Evolutionary conservation across 2,113 vertebrate genomes (phyloP), one percentile per base, ranked within the genome.

Genomic region (Engystomops pustulosus): DNA sequence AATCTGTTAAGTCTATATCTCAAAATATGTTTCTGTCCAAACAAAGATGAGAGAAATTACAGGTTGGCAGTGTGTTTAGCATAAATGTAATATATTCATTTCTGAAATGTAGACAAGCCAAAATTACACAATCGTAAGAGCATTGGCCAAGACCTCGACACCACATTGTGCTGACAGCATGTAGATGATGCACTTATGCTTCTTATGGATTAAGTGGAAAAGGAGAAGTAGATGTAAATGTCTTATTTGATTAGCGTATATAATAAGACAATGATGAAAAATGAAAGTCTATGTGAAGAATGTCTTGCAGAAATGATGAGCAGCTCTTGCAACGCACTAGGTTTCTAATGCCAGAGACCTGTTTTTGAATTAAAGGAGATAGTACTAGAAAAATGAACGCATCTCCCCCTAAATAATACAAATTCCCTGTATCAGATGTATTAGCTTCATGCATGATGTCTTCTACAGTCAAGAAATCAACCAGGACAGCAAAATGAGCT

Each of bases 181-280:
- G 32, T 23, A 55, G 32, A 55, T 77, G n/a, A 11, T 55, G 14
- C 70, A 74, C 38, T n/a, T 47, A 27, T 18, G 23, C 32, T 9
- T 23, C 30, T 58, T 58, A 55, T 77, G 30, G 55, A 14, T n/a
- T 12, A 58, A 12, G 15, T 55, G 49, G 1, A 36, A 77, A 77
- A 77, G 32, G 49, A 58, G 74, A 77, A 77, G 30, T 77, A 77
- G 49, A 77, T 76, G 72, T 32, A 76, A 74, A 74, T 32, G 71
- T 15, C 34, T 77, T 36, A n/a, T 77, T 77, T 36, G 27, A 55
- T 55, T 77, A 77, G 45, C 38, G 20, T 36, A 53, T 30, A 12
- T 14, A 77, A 58, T 58, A 53, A 23, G 74, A 53, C n/a, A 47
- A 25, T 47, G 2, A 41, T 11, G 27, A 34, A 20, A 74, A 77